Base-by-base conservation (phyloP, 2,888 invertebrate genomes). In the Parapristionchus giblindavisi region DNA sequence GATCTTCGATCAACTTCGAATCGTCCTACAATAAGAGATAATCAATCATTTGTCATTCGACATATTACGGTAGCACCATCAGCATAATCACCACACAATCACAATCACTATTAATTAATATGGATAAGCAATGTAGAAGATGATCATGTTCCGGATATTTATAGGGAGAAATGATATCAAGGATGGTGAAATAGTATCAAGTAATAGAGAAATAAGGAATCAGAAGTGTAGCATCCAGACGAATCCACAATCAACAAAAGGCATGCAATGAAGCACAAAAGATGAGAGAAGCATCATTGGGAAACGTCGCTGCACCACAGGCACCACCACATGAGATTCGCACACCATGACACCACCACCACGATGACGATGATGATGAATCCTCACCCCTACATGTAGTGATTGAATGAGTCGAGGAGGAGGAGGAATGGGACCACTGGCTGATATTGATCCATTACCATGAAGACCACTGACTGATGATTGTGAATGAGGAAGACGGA, bases 381-480 rank as follows among this genome's bases (percentile, higher is more conserved):
- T 54, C 54, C 43, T n/a, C 1, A 14, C 24, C 36, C 21, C 56
- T 29, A 27, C 38, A 40, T 54, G 24, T 29, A 71, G 54, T 14
- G 72, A 58, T 61, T 76, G 76, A 36, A 78, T 75, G 48, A 77
- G 78, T 38, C 75, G 78, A 68, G 80, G 79, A 29, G 77, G 63
- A n/a, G 77, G 77, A 34, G 74, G 73, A 56, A 75, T 68, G 51
- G 74, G 66, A 54, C 77, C 80, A 11, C 24, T 27, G 8, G 8
- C 24, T 27, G 56, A 14, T 14, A 14, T 21, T 21, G 11, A 14
- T 48, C 48, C 48, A 21, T 48, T 48, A 14, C n/a, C n/a, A n/a
- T n/a, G n/a, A n/a, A n/a, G 66, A 52, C 78, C 80, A 38, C 56
- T 56, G 3, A 29, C 27, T 32, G 11, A 21, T 17, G 43, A n/a